phyloP scores from a whole-genome alignment of 2,113 vertebrate species.

The Heptranchias perlo region DNA sequence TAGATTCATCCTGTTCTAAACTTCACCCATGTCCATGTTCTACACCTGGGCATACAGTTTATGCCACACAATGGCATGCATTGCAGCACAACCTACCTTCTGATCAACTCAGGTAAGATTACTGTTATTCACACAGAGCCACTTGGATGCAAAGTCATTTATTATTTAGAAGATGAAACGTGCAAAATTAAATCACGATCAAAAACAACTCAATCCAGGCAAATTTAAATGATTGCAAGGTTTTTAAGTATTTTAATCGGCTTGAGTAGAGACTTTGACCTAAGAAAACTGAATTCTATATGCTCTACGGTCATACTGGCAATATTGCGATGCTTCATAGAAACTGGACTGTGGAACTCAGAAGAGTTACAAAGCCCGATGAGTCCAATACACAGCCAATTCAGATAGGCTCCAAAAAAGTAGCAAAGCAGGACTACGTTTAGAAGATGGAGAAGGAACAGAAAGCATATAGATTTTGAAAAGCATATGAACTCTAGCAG shows the following conservation, averaged over 20 bases:
- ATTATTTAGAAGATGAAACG: not conserved
- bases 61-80: no score
- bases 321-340: not conserved
- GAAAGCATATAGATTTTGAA: no score
- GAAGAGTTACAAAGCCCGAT: not conserved
- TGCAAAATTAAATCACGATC: not conserved
- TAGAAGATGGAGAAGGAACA: not conserved
- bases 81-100: no score
- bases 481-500: no score
- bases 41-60: no score
- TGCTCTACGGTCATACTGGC: not conserved
- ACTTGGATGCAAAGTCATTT: no score
- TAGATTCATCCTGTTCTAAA: no score
- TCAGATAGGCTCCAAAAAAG: not conserved
- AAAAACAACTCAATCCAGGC: not conserved
- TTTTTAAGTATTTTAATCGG: not conserved
- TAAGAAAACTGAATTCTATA: not conserved
- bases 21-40: no score
- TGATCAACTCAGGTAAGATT: not conserved
- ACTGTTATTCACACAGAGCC: no score
- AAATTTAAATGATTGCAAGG: not conserved
- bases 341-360: not conserved
- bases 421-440: not conserved
- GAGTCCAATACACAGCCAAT: not conserved
- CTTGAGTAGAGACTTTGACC: not conserved